Conservation (phyloP, 1,140 invertebrate species). For the Brachionus plicatilis region DNA sequence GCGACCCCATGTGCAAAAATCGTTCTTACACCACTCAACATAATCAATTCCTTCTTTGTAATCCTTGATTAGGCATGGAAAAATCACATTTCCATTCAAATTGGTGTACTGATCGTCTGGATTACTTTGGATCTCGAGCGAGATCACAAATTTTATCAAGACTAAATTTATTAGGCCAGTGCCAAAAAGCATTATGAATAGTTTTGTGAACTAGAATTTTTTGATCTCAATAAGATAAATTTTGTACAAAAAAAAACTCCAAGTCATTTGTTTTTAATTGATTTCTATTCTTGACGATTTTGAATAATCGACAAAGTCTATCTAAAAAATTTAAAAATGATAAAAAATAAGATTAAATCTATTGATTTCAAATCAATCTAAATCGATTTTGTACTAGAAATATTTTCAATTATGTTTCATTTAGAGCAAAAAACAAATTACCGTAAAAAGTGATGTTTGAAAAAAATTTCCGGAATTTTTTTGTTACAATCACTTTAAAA, state of each 20-base stretch:
- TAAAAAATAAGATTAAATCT: neutral
- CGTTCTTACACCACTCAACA: constrained; percentile 38
- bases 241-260: neutral
- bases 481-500: neutral
- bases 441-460: neutral
- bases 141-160: neutral
- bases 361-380: neutral
- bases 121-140: neutral
- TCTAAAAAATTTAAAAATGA: neutral
- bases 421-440: neutral
- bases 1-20: constrained; percentile 39
- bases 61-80: constrained; percentile 1
- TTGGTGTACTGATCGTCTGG: neutral
- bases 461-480: neutral
- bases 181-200: neutral
- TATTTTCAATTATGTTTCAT: neutral
- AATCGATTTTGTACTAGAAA: neutral
- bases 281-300: neutral
- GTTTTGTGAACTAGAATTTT: neutral
- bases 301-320: neutral
- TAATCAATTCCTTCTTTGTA: neutral
- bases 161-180: neutral
- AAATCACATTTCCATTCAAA: neutral
- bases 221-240: neutral
- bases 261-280: constrained; percentile 33